Percentiles rank a stretch among this genome's conserved stretches.
These are phyloP conservation scores for Scaeva pyrastri DNA, from an alignment of 2,888 invertebrate species.

Conservation along the genomic window DNA sequence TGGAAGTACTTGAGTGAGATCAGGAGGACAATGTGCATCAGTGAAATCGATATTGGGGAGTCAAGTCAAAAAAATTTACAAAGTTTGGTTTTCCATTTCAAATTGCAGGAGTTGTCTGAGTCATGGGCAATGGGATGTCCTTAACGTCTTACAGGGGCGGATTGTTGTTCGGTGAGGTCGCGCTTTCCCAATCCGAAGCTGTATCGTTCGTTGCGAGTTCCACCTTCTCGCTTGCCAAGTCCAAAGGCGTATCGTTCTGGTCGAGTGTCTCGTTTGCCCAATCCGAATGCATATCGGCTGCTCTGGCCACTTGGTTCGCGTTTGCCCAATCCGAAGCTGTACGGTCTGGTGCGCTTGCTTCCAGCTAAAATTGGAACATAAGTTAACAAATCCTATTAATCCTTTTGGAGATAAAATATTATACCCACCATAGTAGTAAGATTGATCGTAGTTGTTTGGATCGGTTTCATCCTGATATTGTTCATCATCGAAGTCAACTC, in stretches of 20 bases:
- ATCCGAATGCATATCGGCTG: constrained; percentile 85
- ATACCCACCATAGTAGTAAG: constrained; percentile 62
- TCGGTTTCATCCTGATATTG: constrained; percentile 70
- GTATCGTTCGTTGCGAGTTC: constrained; percentile 83
- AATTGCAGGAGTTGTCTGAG: constrained; percentile 21
- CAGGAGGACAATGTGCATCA: constrained; percentile 57
- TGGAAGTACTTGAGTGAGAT: constrained; percentile 37
- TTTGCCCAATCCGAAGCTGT: constrained; percentile 89
- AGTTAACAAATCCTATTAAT: not conserved
- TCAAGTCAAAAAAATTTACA: constrained; percentile 67
- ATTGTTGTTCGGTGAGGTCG: constrained; percentile 72
- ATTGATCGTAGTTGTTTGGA: constrained; percentile 48
- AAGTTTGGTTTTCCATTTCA: constrained; percentile 24
- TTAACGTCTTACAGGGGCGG: constrained; percentile 55
- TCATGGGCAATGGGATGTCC: constrained; percentile 20
- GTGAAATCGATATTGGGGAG: constrained; percentile 72
- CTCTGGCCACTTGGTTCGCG: constrained; percentile 82
- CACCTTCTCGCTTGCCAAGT: constrained; percentile 85
- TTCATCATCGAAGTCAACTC: constrained; percentile 78
- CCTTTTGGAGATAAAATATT: not conserved
- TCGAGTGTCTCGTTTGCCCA: constrained; percentile 85
- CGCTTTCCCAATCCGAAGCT: constrained; percentile 88
- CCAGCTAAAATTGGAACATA: constrained; percentile 64
- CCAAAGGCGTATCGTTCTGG: constrained; percentile 88
- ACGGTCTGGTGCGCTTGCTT: constrained; percentile 86